These are phyloP conservation scores for Penaeus chinensis DNA, from an alignment of 1,140 invertebrate species.

Conservation along the genomic window DNA sequence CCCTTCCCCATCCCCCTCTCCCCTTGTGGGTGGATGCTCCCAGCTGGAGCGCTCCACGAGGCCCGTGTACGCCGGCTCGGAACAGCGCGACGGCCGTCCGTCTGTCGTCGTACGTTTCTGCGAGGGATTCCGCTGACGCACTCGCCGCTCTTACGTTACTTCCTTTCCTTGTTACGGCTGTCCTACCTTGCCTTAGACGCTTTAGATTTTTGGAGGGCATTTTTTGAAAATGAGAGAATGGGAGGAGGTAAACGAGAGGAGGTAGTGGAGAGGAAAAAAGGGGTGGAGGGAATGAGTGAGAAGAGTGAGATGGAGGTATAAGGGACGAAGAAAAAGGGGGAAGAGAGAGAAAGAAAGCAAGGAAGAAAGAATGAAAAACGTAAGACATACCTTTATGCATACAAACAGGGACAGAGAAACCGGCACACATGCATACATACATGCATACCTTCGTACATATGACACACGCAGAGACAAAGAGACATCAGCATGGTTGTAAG, in stretches of 20 bases:
- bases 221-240: not conserved
- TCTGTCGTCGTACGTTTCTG: too few species aligned
- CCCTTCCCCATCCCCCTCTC: too few species aligned
- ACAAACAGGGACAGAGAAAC: not conserved
- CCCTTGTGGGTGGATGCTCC: too few species aligned
- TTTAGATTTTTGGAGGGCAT: not conserved
- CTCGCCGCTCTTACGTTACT: too few species aligned
- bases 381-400: not conserved
- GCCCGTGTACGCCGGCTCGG: too few species aligned
- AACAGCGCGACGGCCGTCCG: too few species aligned
- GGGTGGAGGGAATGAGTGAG: not conserved
- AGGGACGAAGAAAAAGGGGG: not conserved
- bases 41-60: too few species aligned
- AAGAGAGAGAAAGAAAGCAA: not conserved
- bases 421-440: not conserved
- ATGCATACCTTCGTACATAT: conserved; percentile 18
- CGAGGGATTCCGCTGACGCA: too few species aligned
- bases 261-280: not conserved
- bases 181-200: too few species aligned
- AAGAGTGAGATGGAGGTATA: not conserved
- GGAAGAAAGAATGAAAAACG: not conserved
- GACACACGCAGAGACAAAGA: conserved; percentile 27
- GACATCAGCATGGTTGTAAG: not conserved
- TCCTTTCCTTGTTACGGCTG: too few species aligned
- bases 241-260: not conserved